These are phyloP conservation scores for Todiramphus chloris DNA, from an alignment of 2,113 vertebrate species.

Conservation along the genomic window DNA sequence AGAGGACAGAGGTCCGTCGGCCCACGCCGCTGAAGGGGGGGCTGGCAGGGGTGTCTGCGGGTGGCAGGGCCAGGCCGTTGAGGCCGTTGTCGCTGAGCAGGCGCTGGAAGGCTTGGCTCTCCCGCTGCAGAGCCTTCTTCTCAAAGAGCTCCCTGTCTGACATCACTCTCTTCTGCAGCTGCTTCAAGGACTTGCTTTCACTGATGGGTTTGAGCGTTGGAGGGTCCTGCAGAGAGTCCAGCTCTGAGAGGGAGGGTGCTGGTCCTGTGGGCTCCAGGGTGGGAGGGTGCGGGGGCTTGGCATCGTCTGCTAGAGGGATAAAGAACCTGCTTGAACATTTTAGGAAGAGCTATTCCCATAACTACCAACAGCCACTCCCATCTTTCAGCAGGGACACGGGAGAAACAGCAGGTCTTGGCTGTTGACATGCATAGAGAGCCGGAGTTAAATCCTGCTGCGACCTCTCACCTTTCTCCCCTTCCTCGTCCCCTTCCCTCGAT, in stretches of 20 bases:
- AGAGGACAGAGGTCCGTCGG: constrained; percentile 89
- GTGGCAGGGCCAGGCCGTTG: constrained; percentile 75
- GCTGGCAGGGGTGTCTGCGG: constrained; percentile 27
- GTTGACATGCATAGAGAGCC: not conserved
- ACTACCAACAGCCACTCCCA: not conserved
- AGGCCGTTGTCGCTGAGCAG: constrained; percentile 70
- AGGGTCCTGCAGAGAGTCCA: constrained; percentile 87
- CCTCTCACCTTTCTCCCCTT: constrained; percentile 73
- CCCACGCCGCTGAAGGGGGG: constrained; percentile 80
- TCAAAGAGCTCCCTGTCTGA: constrained; percentile 76
- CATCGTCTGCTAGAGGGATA: constrained; percentile 83
- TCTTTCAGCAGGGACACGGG: not conserved
- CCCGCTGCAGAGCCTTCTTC: constrained; percentile 74
- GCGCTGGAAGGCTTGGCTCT: constrained; percentile 72
- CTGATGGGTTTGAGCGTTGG: constrained; percentile 91
- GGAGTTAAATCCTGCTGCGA: not conserved
- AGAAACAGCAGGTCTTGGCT: not conserved
- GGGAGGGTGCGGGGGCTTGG: constrained; percentile 87
- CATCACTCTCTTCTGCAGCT: constrained; percentile 80
- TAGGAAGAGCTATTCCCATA: constrained; percentile 29
- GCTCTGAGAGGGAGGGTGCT: constrained; percentile 83
- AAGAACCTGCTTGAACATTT: constrained; percentile 69
- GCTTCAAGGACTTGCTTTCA: constrained; percentile 74
- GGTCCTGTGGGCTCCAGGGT: constrained; percentile 93
- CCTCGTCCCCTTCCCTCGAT: constrained; percentile 65